Conservation (phyloP, 2,797 vertebrate genomes). For the Pterois miles region DNA sequence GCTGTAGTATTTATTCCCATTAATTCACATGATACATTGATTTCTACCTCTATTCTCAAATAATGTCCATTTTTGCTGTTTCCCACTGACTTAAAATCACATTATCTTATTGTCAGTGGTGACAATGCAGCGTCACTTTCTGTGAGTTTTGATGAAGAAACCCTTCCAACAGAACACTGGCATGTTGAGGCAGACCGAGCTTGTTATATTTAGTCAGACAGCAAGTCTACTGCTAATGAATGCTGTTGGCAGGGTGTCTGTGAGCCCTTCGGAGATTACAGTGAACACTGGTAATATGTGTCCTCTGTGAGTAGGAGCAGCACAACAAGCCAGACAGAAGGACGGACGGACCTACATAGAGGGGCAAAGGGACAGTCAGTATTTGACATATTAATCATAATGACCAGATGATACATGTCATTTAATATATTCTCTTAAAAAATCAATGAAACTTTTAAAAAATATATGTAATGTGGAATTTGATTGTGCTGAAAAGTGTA, state of each 20-base stretch:
- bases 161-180: constrained; percentile 67
- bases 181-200: constrained; percentile 73
- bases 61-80: not conserved
- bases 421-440: not conserved
- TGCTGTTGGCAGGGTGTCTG: constrained; percentile 81
- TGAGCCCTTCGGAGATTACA: constrained; percentile 77
- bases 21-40: constrained; percentile 2
- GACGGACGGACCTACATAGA: constrained; percentile 41
- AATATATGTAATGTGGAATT: not conserved
- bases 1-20: constrained; percentile 4
- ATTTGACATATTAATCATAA: constrained; percentile 7
- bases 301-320: constrained; percentile 65
- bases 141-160: constrained; percentile 57
- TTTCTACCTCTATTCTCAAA: not conserved
- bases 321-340: constrained; percentile 55
- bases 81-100: constrained; percentile 26
- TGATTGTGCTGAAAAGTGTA: not conserved
- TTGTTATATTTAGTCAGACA: constrained; percentile 85
- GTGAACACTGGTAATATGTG: constrained; percentile 74
- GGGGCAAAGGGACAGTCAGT: constrained; percentile 29
- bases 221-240: constrained; percentile 82
- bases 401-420: not conserved
- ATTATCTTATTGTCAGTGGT: constrained; percentile 34
- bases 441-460: not conserved
- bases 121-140: constrained; percentile 46